A percentile compares a stretch with the other conserved stretches of the same genome.
Conservation (phyloP, 2,888 invertebrate genomes). For the Lymantria dispar region DNA sequence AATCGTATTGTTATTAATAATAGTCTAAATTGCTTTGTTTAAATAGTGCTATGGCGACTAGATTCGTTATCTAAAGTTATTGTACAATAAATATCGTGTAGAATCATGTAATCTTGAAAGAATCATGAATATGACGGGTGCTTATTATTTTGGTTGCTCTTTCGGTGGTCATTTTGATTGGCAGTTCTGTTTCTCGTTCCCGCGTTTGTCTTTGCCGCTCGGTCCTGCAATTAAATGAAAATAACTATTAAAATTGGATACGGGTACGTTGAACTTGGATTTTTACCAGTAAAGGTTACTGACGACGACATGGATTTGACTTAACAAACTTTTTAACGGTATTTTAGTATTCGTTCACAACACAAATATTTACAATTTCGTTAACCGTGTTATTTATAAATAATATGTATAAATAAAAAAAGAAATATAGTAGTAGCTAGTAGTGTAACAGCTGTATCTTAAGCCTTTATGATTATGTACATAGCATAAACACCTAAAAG, state of each 20-base stretch:
- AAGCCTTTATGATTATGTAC: no score
- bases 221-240: conserved; percentile 55
- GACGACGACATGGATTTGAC: background rate
- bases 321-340: background rate
- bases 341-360: no score
- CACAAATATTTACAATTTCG: no score
- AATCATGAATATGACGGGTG: conserved; percentile 69
- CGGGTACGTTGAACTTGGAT: background rate
- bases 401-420: no score
- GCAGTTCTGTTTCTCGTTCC: conserved; percentile 37
- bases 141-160: conserved; percentile 54
- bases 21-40: conserved; percentile 70
- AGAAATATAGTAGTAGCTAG: no score
- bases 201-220: conserved; percentile 36
- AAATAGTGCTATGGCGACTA: conserved; percentile 80
- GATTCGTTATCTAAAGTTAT: conserved; percentile 73
- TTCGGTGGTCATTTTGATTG: conserved; percentile 75
- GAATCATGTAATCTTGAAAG: conserved; percentile 73
- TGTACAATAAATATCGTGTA: conserved; percentile 69
- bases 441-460: no score
- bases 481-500: no score
- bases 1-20: conserved; percentile 45
- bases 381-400: no score
- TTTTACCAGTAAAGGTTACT: background rate
- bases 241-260: conserved; percentile 9